Base-by-base conservation (phyloP, 2,888 invertebrate species). In the Acleris cristana region DNA sequence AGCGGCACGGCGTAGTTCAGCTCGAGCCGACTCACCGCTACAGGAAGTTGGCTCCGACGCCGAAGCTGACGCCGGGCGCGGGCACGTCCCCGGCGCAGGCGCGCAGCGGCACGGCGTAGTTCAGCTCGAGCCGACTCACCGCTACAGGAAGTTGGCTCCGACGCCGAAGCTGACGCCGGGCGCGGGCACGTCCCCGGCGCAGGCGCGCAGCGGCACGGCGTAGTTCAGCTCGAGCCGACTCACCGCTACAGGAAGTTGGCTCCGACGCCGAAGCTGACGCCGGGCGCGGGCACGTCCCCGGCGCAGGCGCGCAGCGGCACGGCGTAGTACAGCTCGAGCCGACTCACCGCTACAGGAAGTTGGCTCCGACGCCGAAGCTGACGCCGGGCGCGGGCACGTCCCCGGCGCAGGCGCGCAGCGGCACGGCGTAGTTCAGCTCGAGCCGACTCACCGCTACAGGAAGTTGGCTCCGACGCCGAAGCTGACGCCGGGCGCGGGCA, bases 271-370 rank as follows among this genome's bases (percentile, higher is more conserved):
- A 98, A 95, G 89, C 98, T 97, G 76, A 98, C 94, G 53, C 97
- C 97, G 71, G 94, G 94, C 60, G 94, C 90, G 64, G 94, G 75
- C 74, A 86, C 91, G 88, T 98, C 98, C 16, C 94, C 44, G 16
- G 44, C 44, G 44, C 44, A 44, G 44, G 94, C 94, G 56, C 44
- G 44, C 44, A 44, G 44, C 44, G 44, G 14, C 44, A 44, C 44
- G 19, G 7, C 40, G 91, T 99, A 98, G 94, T 99, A 99, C 63
- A 99, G 94, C 93, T 99, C 99, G 63, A 99, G 94, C 66, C 99
- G 94, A 26, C 26, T 26, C 26, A 26, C 26, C 26, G 26, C 26
- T 26, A 26, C 26, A 26, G 26, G 26, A 26, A 26, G 26, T 26
- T 26, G 26, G 26, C 26, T 26, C 26, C 26, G 26, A 26, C 26